phyloP scores from a whole-genome alignment of 2,888 invertebrate genomes.

The Blastobasis adustella region DNA sequence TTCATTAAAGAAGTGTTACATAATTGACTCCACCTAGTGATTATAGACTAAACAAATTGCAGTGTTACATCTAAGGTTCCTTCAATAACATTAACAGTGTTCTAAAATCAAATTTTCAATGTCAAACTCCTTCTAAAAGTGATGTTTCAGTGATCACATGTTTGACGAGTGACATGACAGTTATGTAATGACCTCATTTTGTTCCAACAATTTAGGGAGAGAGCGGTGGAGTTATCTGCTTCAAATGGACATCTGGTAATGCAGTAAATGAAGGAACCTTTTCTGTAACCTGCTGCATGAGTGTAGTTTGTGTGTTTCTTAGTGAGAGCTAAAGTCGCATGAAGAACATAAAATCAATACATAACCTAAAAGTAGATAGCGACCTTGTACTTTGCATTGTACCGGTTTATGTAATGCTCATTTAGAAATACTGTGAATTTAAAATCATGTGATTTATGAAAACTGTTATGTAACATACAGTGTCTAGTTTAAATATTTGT shows the following conservation, averaged over 20 bases:
- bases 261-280: too few species aligned
- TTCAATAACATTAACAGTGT: slow-evolving; percentile 9
- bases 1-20: slow-evolving; percentile 61
- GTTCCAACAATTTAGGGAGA: slow-evolving; percentile 13
- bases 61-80: slow-evolving; percentile 14
- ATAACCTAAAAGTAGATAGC: slow-evolving; percentile 25
- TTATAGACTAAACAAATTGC: slow-evolving; percentile 3
- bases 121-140: neutral
- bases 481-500: slow-evolving; percentile 27
- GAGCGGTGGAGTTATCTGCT: too few species aligned
- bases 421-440: slow-evolving; percentile 37
- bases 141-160: slow-evolving; percentile 26
- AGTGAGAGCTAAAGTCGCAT: slow-evolving; percentile 20
- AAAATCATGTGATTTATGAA: slow-evolving; percentile 53
- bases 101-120: slow-evolving; percentile 21
- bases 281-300: slow-evolving; percentile 11
- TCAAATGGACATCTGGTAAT: too few species aligned
- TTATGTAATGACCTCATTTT: slow-evolving; percentile 57
- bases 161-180: slow-evolving; percentile 29
- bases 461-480: slow-evolving; percentile 57
- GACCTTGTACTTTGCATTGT: slow-evolving; percentile 37
- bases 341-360: slow-evolving; percentile 19
- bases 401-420: slow-evolving; percentile 30
- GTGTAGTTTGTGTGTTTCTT: slow-evolving; percentile 14
- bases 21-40: slow-evolving; percentile 29